Evolutionary conservation across 2,797 vertebrate genomes (phyloP), one percentile per base, ranked within the genome.

Genomic region (Sebastes matsubarae): DNA sequence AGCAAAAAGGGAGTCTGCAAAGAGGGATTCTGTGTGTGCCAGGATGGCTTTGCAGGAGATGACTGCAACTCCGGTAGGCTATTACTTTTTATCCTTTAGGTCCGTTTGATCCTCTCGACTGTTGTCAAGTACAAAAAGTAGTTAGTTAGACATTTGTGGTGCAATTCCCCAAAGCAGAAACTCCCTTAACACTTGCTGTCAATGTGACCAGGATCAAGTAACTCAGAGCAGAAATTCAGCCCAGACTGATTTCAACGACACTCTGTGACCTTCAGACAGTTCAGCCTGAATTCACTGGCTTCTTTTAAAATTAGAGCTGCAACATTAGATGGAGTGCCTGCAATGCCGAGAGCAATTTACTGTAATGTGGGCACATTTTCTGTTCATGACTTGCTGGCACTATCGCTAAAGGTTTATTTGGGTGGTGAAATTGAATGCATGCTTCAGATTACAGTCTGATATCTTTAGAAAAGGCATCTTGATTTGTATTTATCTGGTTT

Each of bases 41-140:
- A 99, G 86, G 96, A 96, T 1, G 98, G 98, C 84, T 99, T 96
- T 30, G 94, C 93, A 34, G 98, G 97, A 78, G 97, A 97, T 24
- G 98, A 99, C 93, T 99, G 99, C 93, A 97, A 97, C 0, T 96
- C 97, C 94, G 99, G 99, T 99, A 96, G 89, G 81, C 30, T 69
- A 2, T 66, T 63, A 58, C 18, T 52, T 86, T 83, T 77, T 52
- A 71, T 79, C 54, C n/a, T 29, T 67, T 14, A 16, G 18, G 24
- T 75, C 58, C 27, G 14, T 73, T 79, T 77, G 22, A 79, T 72
- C 6, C 29, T 59, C 55, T 57, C 16, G 38, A 36, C 64, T 73
- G 75, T 73, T 79, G 72, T 67, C 68, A 68, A 66, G 38, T 55
- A 75, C 65, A 63, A 70, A 78, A 78, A 75, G 27, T 59, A 61